Evolutionary conservation across 2,888 invertebrate genomes (phyloP).

Genomic region (Taenaris catops): DNA sequence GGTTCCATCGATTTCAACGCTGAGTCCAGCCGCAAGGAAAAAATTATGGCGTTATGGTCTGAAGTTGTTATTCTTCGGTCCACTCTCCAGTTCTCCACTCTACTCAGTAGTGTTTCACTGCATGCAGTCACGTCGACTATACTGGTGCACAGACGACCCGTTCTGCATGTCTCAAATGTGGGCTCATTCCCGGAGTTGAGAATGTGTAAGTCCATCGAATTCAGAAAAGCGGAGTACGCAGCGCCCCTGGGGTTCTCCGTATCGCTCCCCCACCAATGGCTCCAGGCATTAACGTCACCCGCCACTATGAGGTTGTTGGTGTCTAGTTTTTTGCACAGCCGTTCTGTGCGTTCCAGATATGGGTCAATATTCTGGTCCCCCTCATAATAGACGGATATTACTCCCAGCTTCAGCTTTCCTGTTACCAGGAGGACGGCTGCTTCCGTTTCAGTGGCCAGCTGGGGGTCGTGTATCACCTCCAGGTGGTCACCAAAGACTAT

Average conservation of each 20-base stretch:
- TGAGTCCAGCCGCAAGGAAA: conserved; percentile 10
- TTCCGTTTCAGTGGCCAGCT: conserved; percentile 26
- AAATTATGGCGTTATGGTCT: conserved; percentile 28
- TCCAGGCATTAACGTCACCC: conserved; percentile 15
- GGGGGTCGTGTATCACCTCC: conserved; percentile 23
- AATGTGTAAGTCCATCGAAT: conserved; percentile 23
- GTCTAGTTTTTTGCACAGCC: background rate
- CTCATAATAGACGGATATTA: conserved; percentile 2
- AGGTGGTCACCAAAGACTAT: conserved; percentile 23
- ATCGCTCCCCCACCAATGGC: conserved; percentile 17
- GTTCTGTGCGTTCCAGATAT: background rate
- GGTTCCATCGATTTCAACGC: background rate
- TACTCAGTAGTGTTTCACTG: conserved; percentile 13
- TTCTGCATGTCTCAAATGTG: conserved; percentile 27
- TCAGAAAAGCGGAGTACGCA: conserved; percentile 3
- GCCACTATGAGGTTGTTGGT: conserved; percentile 8
- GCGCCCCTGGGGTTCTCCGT: conserved; percentile 16
- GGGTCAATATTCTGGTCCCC: conserved; percentile 1
- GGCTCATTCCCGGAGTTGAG: conserved; percentile 27
- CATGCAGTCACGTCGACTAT: conserved; percentile 1
- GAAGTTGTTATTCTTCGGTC: conserved; percentile 19
- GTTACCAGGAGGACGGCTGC: conserved; percentile 17
- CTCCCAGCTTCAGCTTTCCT: background rate
- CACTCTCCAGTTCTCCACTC: conserved; percentile 23
- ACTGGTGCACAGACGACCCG: conserved; percentile 16